These are phyloP conservation scores for Lasiurus cinereus DNA, from an alignment of 2,113 vertebrate species.

Conservation along the genomic window DNA sequence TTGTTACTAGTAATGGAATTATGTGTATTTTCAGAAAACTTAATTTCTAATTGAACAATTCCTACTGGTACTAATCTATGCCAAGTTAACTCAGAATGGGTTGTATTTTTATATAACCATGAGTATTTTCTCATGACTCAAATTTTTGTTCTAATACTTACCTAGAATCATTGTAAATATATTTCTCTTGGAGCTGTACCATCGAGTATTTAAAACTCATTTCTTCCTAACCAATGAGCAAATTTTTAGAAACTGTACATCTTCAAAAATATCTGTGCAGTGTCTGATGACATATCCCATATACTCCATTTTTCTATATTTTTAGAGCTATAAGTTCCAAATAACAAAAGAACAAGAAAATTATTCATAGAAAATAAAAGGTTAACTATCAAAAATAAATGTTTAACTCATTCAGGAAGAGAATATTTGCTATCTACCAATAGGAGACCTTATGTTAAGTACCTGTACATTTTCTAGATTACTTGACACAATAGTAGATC, in stretches of 20 bases:
- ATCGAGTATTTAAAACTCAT: slow-evolving; percentile 94
- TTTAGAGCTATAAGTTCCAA: slow-evolving; percentile 90
- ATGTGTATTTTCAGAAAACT: slow-evolving; percentile 1
- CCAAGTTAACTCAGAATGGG: neutral
- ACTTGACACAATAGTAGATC: neutral
- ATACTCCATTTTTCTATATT: slow-evolving; percentile 91
- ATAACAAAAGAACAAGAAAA: slow-evolving; percentile 52
- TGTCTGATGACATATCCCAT: slow-evolving; percentile 86
- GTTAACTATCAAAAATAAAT: neutral
- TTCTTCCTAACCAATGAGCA: slow-evolving; percentile 92
- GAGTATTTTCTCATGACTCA: neutral
- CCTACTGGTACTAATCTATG: neutral
- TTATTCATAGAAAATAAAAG: neutral
- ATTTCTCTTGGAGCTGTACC: slow-evolving; percentile 94
- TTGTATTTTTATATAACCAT: neutral
- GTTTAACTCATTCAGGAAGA: neutral
- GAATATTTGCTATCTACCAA: neutral
- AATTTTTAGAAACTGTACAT: slow-evolving; percentile 90
- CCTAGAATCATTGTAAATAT: slow-evolving; percentile 90
- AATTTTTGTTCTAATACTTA: slow-evolving; percentile 84
- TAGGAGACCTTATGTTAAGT: neutral
- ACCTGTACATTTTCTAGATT: neutral
- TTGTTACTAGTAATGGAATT: neutral
- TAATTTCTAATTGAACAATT: neutral
- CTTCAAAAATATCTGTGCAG: slow-evolving; percentile 92